Evolutionary conservation across 2,888 invertebrate genomes (phyloP), one percentile per base, ranked within the genome.

Genomic region (Himalopsyche kuldschensis): DNA sequence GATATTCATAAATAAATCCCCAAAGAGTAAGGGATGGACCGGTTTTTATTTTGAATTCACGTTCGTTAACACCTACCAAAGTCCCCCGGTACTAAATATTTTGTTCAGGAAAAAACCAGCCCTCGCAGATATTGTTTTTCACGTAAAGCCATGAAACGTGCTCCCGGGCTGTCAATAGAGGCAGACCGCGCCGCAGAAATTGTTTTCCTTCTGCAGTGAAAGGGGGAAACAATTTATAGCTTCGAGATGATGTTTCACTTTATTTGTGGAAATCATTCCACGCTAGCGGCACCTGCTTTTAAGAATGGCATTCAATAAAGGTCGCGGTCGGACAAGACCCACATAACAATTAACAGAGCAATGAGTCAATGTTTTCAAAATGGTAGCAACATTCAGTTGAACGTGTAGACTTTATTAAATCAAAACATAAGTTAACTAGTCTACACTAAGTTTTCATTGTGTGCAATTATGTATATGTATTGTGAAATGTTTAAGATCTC

Each of bases 91-190:
- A 55, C 55, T 20, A 55, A 55, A 55, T 55, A 55, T 55, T 55
- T 20, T 20, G 55, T 24, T 55, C 55, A n/a, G n/a, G 15, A 55
- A 55, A 55, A 55, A 75, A 31, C 24, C 31, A n/a, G 24, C 76
- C 35, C 77, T 78, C 82, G 1, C 41, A 20, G 76, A 82, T 55
- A 55, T 55, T 81, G 81, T 84, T 84, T 84, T 84, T 84, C 85
- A 83, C 85, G 85, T 85, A 85, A 80, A 83, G 48, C 80, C 75
- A 85, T 85, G 85, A 85, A 85, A 85, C 85, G 85, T 85, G 85
- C 83, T 77, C 81, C 83, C 79, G 85, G 55, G 79, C 81, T 85
- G 85, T 85, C 85, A 85, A 85, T 83, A 83, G 69, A 80, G 20
- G 20, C 55, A 55, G 55, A 55, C 55, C 55, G 77, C 83, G 77